Percentiles rank a stretch among this genome's conserved stretches.
Conservation (phyloP, 2,888 invertebrate genomes). For the Archaeoteleia sp. region DNA sequence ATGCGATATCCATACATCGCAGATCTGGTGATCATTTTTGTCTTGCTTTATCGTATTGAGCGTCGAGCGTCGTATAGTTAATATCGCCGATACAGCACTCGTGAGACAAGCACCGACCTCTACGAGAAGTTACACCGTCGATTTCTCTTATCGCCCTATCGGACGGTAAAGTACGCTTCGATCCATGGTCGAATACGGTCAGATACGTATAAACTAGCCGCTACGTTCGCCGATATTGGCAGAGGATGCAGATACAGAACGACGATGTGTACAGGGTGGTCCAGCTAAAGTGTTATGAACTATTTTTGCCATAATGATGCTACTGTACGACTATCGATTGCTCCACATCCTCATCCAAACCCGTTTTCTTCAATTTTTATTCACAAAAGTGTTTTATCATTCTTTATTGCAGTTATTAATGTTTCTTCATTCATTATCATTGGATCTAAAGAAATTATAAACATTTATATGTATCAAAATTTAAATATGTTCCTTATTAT, state of each 20-base stretch:
- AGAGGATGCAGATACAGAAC: slow-evolving; percentile 30
- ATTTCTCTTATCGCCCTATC: slow-evolving; percentile 51
- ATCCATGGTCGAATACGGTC: slow-evolving; percentile 42
- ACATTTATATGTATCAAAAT: no score
- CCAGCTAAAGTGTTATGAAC: slow-evolving; percentile 41
- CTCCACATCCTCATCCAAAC: slow-evolving; percentile 20
- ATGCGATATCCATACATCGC: not conserved
- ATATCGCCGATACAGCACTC: slow-evolving; percentile 43
- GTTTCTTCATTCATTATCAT: no score
- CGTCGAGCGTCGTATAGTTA: slow-evolving; percentile 48
- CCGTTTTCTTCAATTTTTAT: no score
- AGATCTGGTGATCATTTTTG: slow-evolving; percentile 11
- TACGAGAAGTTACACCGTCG: slow-evolving; percentile 51
- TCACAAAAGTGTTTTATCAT: no score
- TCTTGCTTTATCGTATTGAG: slow-evolving; percentile 31
- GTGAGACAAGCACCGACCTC: slow-evolving; percentile 48
- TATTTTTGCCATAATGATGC: slow-evolving; percentile 31
- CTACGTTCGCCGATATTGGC: slow-evolving; percentile 41
- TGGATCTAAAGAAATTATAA: no score
- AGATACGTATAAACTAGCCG: slow-evolving; percentile 44
- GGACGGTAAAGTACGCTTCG: slow-evolving; percentile 47
- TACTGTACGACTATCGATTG: slow-evolving; percentile 18
- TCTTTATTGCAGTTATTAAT: no score
- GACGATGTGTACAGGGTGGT: slow-evolving; percentile 27
- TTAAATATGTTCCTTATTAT: no score